Conservation (phyloP, 53 echinoderm and acorn worm species). For the Antedon mediterranea region DNA sequence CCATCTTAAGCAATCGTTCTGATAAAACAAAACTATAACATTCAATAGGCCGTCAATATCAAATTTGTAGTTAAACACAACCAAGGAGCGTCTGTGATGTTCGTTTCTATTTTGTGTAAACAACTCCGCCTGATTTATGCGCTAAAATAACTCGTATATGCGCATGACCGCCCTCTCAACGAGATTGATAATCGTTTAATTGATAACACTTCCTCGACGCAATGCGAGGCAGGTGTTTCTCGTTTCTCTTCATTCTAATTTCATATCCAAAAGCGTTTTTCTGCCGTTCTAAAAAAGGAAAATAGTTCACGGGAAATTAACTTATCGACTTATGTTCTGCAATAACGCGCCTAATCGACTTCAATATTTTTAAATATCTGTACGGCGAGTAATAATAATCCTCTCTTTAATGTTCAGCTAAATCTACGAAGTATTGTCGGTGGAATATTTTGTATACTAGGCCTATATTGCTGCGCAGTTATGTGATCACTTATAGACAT, state of each 20-base stretch:
- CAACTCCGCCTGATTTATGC: not conserved
- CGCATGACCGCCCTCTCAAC: not conserved
- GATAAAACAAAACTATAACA: not conserved
- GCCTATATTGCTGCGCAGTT: too few species aligned
- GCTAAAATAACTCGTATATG: not conserved
- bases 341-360: too few species aligned
- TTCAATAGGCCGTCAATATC: not conserved
- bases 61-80: not conserved
- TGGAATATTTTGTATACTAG: too few species aligned
- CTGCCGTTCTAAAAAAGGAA: not conserved
- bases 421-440: too few species aligned
- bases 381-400: too few species aligned
- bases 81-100: too few species aligned
- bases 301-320: not conserved
- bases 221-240: not conserved
- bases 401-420: too few species aligned
- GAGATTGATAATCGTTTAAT: not conserved
- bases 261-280: not conserved
- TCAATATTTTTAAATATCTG: too few species aligned
- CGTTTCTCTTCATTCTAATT: not conserved
- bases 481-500: too few species aligned
- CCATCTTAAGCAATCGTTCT: not conserved
- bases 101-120: too few species aligned
- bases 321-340: not conserved
- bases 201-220: not conserved